Conservation (phyloP, 2,888 invertebrate species). For the Cyclophora punctaria region DNA sequence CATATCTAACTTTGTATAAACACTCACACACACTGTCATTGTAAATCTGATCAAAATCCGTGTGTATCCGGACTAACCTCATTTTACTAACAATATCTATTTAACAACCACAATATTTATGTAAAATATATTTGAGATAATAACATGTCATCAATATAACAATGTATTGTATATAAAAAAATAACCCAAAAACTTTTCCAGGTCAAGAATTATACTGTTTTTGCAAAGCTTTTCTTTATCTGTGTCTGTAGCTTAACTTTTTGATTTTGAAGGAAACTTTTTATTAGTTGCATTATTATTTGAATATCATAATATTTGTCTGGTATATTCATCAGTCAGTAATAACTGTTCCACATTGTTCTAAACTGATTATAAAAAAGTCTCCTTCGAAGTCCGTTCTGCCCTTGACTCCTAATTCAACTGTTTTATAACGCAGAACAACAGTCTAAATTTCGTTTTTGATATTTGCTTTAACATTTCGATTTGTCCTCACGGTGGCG, state of each 20-base stretch:
- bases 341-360: no score
- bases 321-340: neutral
- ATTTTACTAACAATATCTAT: no score
- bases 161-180: conserved; percentile 20
- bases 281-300: conserved; percentile 2
- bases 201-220: conserved; percentile 46
- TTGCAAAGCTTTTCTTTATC: conserved; percentile 47
- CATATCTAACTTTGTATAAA: no score
- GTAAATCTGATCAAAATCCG: no score
- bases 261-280: conserved; percentile 54
- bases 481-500: conserved; percentile 68
- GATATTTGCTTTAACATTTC: conserved; percentile 66
- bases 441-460: conserved; percentile 76
- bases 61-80: no score
- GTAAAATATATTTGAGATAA: conserved; percentile 9
- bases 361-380: conserved; percentile 25
- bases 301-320: neutral
- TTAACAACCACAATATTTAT: neutral
- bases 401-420: conserved; percentile 48
- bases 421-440: conserved; percentile 64
- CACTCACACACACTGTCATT: no score
- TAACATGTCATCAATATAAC: conserved; percentile 11
- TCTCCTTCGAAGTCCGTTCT: conserved; percentile 59
- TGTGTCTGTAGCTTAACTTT: conserved; percentile 66
- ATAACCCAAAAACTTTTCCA: conserved; percentile 52